phyloP scores from a whole-genome alignment of 2,113 vertebrate genomes.

The Acrocephalus arundinaceus region DNA sequence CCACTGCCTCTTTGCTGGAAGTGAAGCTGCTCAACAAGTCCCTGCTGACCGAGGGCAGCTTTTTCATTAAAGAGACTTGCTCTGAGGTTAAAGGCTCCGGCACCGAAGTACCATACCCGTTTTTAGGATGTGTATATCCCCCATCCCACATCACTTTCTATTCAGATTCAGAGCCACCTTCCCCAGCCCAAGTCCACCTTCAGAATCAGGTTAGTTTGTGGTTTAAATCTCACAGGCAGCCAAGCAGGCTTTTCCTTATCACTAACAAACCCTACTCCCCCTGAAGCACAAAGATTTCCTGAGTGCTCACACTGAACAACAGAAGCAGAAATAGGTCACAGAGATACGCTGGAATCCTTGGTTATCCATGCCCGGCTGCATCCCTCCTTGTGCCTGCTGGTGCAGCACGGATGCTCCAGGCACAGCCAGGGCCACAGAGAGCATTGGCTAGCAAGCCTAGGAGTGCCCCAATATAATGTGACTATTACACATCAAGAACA shows the following conservation, averaged over 20 bases:
- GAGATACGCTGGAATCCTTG: neutral
- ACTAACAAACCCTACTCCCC: neutral
- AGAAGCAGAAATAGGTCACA: conserved; percentile 55
- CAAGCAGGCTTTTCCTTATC: neutral
- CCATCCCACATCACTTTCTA: neutral
- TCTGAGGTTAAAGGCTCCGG: neutral
- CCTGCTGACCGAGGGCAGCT: neutral
- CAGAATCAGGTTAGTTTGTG: neutral
- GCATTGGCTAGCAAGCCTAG: neutral
- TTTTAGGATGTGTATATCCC: neutral
- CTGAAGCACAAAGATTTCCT: neutral
- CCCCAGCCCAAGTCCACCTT: neutral
- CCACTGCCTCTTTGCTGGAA: neutral
- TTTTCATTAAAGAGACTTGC: neutral
- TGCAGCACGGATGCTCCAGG: conserved; percentile 2
- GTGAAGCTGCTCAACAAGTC: conserved; percentile 16
- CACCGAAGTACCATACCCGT: neutral
- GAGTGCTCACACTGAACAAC: neutral
- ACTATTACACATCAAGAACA: neutral
- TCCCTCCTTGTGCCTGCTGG: neutral
- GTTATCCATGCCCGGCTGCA: conserved; percentile 2
- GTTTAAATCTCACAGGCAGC: neutral
- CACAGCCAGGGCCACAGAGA: neutral
- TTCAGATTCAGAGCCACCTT: neutral
- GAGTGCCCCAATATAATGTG: rapidly evolving